Evolutionary conservation across 1,140 invertebrate genomes (phyloP), one percentile per base, ranked within the genome.

Genomic region (Gonatopus flavifemur): DNA sequence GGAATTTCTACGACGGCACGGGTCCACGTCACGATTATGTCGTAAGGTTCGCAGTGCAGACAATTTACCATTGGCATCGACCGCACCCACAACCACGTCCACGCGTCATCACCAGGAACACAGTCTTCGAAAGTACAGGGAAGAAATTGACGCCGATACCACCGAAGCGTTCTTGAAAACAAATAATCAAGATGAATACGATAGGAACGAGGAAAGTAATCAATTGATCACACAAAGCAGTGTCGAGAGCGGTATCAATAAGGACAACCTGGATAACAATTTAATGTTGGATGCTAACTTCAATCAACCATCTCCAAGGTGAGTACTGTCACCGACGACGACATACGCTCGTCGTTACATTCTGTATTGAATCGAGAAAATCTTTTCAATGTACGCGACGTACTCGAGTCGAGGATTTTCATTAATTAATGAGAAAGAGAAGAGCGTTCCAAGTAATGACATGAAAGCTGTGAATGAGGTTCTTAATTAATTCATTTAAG

Each of bases 21-120:
- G 88, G 3, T 89, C 87, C n/a, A 86, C 88, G 52, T 89, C 88
- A 15, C 83, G 84, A 52, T 71, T 89, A 30, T 90, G 88, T 66
- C 81, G 88, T 9, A 89, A 89, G 72, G 87, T 88, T 60, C 86
- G 86, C 77, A 89, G 84, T 74, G 81, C 81, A 52, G 82, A 84
- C 62, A 84, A 83, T 64, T 80, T 84, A 56, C 81, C 81, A 12
- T 33, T 77, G n/a, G 69, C 61, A 6, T 59, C 72, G 18, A 58
- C n/a, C n/a, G n/a, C n/a, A n/a, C n/a, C n/a, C n/a, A n/a, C n/a
- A n/a, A n/a, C n/a, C n/a, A n/a, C n/a, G n/a, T n/a, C n/a, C n/a
- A n/a, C 61, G 22, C 68, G 54, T 49, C 68, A 64, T 1, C 70
- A 67, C 16, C 59, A 64, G 5, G 59, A 67, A 7, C 62, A 62